Conservation (phyloP, 2,797 vertebrate species). For the Sarcophilus harrisii region DNA sequence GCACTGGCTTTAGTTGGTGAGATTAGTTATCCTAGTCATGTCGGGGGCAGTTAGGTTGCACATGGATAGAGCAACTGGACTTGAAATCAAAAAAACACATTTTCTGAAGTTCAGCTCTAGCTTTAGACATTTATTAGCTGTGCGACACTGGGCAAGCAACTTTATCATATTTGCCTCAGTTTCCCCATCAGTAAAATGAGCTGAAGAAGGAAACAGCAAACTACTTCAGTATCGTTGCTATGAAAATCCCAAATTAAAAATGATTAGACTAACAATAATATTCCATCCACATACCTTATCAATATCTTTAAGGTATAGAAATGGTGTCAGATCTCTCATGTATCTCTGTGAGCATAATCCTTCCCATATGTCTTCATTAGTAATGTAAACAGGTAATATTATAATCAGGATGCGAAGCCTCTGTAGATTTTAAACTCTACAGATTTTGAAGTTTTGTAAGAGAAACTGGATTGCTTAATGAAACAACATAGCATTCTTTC, state of each 20-base stretch:
- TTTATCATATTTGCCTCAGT: not conserved
- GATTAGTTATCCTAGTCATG: not conserved
- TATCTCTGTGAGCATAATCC: not conserved
- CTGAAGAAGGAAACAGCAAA: not conserved
- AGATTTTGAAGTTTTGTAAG: constrained; percentile 20
- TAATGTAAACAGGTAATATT: not conserved
- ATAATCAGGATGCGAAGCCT: not conserved
- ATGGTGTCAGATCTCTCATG: not conserved
- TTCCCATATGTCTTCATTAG: not conserved
- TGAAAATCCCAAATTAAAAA: not conserved
- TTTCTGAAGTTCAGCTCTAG: not conserved
- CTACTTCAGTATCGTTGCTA: not conserved
- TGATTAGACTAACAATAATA: not conserved
- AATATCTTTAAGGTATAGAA: not conserved
- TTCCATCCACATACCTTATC: not conserved
- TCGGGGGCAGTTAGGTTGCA: not conserved
- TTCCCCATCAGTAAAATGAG: not conserved
- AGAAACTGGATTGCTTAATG: constrained; percentile 38
- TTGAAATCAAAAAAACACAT: not conserved
- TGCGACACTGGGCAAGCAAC: no score
- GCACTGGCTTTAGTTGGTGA: not conserved
- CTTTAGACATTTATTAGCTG: not conserved
- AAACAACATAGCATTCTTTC: not conserved
- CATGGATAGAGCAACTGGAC: not conserved
- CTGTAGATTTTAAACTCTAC: not conserved